Conservation (phyloP, 1,140 invertebrate species). For the Lepidotrigona ventralis region DNA sequence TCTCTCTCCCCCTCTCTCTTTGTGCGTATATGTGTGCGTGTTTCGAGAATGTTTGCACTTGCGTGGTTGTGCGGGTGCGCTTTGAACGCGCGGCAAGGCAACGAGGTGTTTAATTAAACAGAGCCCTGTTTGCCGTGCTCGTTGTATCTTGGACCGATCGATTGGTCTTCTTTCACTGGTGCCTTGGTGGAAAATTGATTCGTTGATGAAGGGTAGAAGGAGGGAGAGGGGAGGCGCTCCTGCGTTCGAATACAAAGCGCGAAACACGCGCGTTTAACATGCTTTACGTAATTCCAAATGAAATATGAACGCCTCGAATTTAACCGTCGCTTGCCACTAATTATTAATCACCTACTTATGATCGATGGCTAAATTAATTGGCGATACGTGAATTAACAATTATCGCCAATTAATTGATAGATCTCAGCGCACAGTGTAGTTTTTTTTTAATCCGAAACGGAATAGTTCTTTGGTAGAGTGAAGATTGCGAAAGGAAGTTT, state of each 20-base stretch:
- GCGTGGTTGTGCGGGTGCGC: conserved; percentile 10
- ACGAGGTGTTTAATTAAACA: conserved; percentile 33
- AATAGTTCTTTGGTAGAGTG: too few relatives aligned
- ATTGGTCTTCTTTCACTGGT: conserved; percentile 7
- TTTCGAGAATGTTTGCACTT: conserved; percentile 6
- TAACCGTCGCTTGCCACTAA: neutral
- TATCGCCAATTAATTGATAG: neutral
- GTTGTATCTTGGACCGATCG: conserved; percentile 23
- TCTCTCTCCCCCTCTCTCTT: neutral
- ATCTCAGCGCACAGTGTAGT: too few relatives aligned
- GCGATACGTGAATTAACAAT: neutral
- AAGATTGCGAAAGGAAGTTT: too few relatives aligned
- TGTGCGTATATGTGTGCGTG: neutral
- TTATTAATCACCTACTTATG: neutral
- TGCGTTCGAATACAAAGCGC: neutral
- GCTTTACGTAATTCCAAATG: neutral
- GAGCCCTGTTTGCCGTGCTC: conserved; percentile 1
- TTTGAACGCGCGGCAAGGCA: conserved; percentile 16
- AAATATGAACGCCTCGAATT: neutral
- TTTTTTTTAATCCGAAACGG: too few relatives aligned
- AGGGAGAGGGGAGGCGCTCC: too few relatives aligned
- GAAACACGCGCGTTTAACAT: neutral
- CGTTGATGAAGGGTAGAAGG: neutral
- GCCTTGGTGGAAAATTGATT: conserved; percentile 13
- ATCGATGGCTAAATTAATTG: neutral